These are phyloP conservation scores for Phataginus tetradactyla DNA, from an alignment of 2,797 vertebrate species.

Conservation along the genomic window DNA sequence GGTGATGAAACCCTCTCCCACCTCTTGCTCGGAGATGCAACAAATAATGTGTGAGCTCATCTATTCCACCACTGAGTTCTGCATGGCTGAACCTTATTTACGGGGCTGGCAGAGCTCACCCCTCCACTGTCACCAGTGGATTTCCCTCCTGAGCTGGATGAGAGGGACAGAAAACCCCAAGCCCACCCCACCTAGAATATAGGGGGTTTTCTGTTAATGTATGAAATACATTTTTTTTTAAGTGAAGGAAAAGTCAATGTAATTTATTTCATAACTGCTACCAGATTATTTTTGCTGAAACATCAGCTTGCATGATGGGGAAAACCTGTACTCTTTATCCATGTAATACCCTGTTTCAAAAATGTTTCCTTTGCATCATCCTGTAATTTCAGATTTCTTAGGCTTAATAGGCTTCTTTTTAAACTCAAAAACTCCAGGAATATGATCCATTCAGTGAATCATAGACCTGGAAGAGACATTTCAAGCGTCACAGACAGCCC, in stretches of 20 bases:
- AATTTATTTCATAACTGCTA: background rate
- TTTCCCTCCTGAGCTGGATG: background rate
- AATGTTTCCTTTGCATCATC: conserved; percentile 30
- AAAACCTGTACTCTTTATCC: background rate
- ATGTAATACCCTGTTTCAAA: background rate
- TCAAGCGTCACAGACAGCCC: background rate
- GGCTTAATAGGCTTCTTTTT: background rate
- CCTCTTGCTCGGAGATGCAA: background rate
- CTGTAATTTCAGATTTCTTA: conserved; percentile 18
- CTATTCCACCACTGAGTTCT: background rate
- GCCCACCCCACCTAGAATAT: background rate
- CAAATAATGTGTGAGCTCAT: background rate
- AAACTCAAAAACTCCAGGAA: background rate
- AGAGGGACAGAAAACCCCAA: background rate
- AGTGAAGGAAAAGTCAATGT: background rate
- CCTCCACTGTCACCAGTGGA: background rate
- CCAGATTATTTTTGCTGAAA: background rate
- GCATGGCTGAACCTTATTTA: background rate
- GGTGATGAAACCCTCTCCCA: background rate
- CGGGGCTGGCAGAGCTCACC: background rate
- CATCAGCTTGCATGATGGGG: background rate
- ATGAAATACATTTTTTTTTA: background rate
- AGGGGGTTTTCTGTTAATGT: background rate
- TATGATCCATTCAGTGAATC: conserved; percentile 50
- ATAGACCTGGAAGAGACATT: background rate